Evolutionary conservation across 2,888 invertebrate genomes (phyloP).

Genomic region (Lasioglossum lativentre): DNA sequence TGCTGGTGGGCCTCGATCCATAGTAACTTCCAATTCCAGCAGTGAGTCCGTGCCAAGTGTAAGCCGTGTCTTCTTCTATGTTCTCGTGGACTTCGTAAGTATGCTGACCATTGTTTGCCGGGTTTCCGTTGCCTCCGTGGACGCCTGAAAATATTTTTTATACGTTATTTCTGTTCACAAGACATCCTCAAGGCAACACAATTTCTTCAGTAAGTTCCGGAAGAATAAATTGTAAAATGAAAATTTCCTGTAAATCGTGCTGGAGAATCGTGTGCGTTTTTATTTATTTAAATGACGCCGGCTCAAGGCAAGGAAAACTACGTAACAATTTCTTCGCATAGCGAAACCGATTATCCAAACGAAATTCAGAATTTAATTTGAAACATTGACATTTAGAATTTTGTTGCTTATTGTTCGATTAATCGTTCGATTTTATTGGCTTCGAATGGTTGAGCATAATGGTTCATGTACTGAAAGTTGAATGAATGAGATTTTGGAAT

Average conservation of each 20-base stretch:
- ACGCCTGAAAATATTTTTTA: constrained; percentile 24
- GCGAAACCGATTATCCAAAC: neutral
- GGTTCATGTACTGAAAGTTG: neutral
- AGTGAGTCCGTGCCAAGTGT: constrained; percentile 67
- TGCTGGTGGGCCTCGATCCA: constrained; percentile 44
- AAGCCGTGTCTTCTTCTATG: constrained; percentile 72
- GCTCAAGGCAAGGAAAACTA: neutral
- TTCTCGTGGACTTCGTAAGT: constrained; percentile 76
- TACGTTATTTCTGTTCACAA: neutral
- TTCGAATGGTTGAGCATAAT: neutral
- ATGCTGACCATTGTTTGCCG: constrained; percentile 40
- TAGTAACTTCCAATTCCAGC: constrained; percentile 68
- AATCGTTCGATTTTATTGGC: neutral
- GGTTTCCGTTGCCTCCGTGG: constrained; percentile 32
- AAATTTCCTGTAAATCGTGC: no score
- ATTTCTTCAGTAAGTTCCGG: no score
- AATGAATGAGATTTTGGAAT: neutral
- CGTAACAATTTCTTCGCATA: neutral
- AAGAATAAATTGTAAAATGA: neutral
- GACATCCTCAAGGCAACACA: neutral
- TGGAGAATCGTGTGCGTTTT: neutral
- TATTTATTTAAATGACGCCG: neutral
- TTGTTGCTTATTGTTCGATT: neutral
- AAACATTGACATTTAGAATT: neutral
- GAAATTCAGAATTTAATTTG: neutral